Percentiles rank a stretch among this genome's conserved stretches.
phyloP scores from a whole-genome alignment of 64 coral and sea anemone species.

The Pocillopora damicornis region DNA sequence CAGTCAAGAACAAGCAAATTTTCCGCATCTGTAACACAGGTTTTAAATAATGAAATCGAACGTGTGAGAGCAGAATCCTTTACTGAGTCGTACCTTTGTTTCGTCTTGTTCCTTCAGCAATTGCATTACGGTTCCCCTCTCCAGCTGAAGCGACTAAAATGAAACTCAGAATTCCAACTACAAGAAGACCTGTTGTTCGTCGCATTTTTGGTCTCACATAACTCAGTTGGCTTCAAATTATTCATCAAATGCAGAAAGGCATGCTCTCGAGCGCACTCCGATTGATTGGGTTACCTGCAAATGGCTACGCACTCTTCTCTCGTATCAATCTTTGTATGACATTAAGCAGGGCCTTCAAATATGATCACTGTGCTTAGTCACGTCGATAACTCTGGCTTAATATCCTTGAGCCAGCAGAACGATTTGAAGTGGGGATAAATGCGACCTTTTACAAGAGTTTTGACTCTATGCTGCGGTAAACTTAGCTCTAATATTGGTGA shows the following conservation, averaged over 20 bases:
- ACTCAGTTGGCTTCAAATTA: conserved; percentile 4
- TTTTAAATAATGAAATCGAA: not conserved
- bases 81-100: not conserved
- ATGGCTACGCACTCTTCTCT: not conserved
- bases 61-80: not conserved
- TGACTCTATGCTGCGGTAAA: conserved; percentile 1
- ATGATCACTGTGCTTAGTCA: conserved; percentile 1
- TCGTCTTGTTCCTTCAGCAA: not conserved
- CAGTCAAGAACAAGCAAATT: not conserved
- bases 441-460: conserved; percentile 29
- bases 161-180: not conserved
- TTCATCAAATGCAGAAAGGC: not conserved
- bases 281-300: not conserved
- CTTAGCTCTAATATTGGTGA: not conserved
- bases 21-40: not conserved
- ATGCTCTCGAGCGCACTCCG: not conserved
- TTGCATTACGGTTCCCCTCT: not conserved
- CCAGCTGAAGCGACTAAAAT: not conserved
- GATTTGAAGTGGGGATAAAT: conserved; percentile 3
- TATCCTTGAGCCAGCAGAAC: not conserved
- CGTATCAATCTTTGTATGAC: not conserved
- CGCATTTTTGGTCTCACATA: conserved; percentile 15
- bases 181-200: not conserved
- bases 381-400: not conserved
- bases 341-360: not conserved